These are phyloP conservation scores for Valencia hispanica DNA, from an alignment of 2,797 vertebrate genomes.

Conservation along the genomic window DNA sequence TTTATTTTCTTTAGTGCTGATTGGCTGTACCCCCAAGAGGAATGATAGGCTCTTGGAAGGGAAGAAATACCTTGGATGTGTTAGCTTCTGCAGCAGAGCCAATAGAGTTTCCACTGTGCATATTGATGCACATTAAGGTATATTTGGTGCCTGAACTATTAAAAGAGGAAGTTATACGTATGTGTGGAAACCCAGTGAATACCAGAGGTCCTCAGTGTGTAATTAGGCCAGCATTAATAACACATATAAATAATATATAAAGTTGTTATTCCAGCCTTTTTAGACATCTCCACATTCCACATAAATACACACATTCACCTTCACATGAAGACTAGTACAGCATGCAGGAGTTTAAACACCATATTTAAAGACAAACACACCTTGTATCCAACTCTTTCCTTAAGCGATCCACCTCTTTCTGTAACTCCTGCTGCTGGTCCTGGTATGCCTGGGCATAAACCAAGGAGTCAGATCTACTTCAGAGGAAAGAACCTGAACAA, in stretches of 20 bases:
- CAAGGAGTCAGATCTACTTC: accelerated
- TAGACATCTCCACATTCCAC: neutral
- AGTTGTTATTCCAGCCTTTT: neutral
- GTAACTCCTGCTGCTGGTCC: slow-evolving; percentile 83
- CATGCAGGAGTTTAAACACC: neutral
- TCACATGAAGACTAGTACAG: neutral
- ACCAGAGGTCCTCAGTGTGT: no score
- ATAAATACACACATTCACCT: neutral
- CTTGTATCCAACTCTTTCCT: slow-evolving; percentile 84
- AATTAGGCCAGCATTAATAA: no score
- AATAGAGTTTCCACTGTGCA: no score
- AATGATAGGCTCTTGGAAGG: no score
- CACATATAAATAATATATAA: neutral
- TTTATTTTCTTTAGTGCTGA: neutral
- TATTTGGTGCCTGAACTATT: neutral
- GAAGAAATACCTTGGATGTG: no score
- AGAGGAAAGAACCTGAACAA: neutral
- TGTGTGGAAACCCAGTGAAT: no score
- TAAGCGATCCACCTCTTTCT: slow-evolving; percentile 79
- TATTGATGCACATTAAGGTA: no score
- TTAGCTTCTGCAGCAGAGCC: no score
- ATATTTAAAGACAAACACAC: slow-evolving; percentile 57
- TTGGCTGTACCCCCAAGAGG: no score
- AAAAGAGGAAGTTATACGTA: neutral
- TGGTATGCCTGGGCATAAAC: slow-evolving; percentile 79